These are phyloP conservation scores for Antechinus flavipes DNA, from an alignment of 2,113 vertebrate genomes.

Conservation along the genomic window DNA sequence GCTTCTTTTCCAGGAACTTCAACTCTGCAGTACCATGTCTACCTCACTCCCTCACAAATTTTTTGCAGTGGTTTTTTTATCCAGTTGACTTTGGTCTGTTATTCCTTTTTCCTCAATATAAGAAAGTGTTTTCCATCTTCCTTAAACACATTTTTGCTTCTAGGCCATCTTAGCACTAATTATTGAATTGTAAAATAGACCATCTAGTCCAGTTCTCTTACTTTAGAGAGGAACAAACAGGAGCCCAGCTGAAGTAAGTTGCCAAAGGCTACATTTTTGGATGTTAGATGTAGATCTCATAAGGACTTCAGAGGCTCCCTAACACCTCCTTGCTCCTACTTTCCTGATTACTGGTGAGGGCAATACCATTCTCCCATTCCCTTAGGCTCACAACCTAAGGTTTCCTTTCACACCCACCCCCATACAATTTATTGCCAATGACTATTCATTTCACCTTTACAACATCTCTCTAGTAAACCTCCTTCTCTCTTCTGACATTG, in stretches of 20 bases:
- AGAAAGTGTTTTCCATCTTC: not conserved
- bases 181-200: not conserved
- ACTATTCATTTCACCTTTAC: no score
- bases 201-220: not conserved
- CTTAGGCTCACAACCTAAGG: not conserved
- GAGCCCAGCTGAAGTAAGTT: not conserved
- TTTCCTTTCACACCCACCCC: no score
- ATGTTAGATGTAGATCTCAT: not conserved
- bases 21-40: not conserved
- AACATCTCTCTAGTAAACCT: not conserved
- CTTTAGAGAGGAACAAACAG: not conserved
- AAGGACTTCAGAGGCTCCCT: not conserved
- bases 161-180: not conserved
- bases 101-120: not conserved
- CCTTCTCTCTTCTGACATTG: not conserved
- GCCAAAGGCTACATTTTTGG: not conserved
- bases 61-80: not conserved
- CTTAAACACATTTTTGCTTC: not conserved
- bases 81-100: not conserved
- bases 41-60: not conserved
- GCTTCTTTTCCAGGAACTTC: not conserved
- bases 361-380: not conserved
- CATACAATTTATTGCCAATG: no score
- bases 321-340: not conserved
- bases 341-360: not conserved